phyloP scores from a whole-genome alignment of 1,140 invertebrate species.

The Bombus consobrinus region DNA sequence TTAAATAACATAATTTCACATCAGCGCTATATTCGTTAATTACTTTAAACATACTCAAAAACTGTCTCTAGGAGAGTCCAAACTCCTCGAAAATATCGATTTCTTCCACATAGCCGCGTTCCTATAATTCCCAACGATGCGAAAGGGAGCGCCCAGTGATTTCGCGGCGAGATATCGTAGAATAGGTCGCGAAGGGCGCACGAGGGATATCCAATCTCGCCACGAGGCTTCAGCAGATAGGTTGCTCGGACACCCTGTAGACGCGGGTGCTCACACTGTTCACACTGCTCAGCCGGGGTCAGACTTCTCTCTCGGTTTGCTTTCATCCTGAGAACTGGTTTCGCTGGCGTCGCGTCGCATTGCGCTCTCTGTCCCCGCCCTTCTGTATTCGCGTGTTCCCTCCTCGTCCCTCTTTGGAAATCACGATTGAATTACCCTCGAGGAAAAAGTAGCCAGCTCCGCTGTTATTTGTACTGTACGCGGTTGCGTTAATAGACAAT shows the following conservation, averaged over 20 bases:
- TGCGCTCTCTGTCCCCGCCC: constrained; percentile 46
- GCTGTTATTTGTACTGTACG: not conserved
- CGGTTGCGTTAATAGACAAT: constrained; percentile 49
- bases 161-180: not conserved
- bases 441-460: constrained; percentile 19
- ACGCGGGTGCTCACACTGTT: constrained; percentile 14
- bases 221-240: not conserved
- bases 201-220: constrained; percentile 4
- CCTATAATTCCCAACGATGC: not conserved
- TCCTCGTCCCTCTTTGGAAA: constrained; percentile 21
- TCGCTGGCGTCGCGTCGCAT: constrained; percentile 60
- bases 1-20: too few relatives aligned
- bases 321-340: constrained; percentile 67
- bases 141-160: not conserved
- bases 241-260: constrained; percentile 53
- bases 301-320: constrained; percentile 50
- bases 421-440: constrained; percentile 61
- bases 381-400: not conserved
- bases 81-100: not conserved
- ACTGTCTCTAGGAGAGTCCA: not conserved
- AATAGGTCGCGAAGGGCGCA: constrained; percentile 1
- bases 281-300: constrained; percentile 45
- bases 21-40: too few relatives aligned
- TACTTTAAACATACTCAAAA: not conserved
- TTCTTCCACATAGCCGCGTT: not conserved